Conservation (phyloP, 2,113 vertebrate species). For the Cryptomyrus ogoouensis region DNA sequence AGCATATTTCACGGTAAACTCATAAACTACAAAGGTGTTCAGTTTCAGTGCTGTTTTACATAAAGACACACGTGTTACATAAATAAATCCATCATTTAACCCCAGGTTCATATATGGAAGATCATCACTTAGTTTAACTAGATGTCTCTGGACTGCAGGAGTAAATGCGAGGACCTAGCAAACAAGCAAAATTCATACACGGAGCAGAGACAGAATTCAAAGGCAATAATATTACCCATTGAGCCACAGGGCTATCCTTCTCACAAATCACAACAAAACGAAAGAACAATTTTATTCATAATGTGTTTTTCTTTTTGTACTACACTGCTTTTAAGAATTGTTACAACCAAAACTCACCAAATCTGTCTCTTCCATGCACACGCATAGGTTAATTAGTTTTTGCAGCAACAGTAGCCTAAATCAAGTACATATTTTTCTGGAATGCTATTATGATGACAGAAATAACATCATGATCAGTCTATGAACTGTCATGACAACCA, state of each 20-base stretch:
- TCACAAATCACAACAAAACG: neutral
- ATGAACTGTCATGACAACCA: neutral
- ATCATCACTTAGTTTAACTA: neutral
- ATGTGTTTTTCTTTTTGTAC: neutral
- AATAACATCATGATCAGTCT: neutral
- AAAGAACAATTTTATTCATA: neutral
- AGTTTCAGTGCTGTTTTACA: neutral
- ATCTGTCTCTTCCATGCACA: neutral
- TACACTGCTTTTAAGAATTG: neutral
- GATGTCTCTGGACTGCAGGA: neutral
- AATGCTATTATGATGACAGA: neutral
- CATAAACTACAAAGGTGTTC: neutral
- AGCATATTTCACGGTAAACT: neutral
- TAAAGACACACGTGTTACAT: neutral
- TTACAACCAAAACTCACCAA: neutral
- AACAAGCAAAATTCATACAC: neutral
- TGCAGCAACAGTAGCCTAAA: neutral
- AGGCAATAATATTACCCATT: neutral
- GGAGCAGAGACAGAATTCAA: neutral
- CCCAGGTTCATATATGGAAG: neutral
- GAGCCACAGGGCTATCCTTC: neutral
- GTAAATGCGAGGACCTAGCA: neutral
- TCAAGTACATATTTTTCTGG: neutral
- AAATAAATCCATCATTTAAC: neutral
- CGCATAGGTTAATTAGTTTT: neutral